These are phyloP conservation scores for Heliothis subflexa DNA, from an alignment of 1,140 invertebrate species.

Conservation along the genomic window DNA sequence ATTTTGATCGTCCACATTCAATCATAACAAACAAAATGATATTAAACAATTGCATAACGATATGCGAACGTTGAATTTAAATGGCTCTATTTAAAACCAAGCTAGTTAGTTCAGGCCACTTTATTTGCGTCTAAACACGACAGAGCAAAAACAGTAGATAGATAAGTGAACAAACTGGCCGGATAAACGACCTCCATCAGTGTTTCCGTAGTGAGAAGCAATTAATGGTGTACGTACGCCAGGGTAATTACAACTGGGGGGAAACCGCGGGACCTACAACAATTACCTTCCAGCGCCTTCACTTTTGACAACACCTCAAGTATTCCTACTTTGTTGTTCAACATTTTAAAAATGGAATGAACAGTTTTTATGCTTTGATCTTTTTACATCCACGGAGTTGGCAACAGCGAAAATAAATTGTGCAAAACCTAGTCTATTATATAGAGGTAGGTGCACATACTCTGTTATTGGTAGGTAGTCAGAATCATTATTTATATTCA, in stretches of 20 bases:
- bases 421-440: too few species aligned
- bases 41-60: slow-evolving; percentile 13
- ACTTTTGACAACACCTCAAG: slow-evolving; percentile 37
- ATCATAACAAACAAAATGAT: neutral
- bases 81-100: slow-evolving; percentile 35
- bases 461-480: too few species aligned
- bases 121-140: slow-evolving; percentile 46
- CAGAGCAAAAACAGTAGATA: slow-evolving; percentile 46
- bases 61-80: slow-evolving; percentile 38
- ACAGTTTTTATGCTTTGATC: too few species aligned
- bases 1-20: too few species aligned
- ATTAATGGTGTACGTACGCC: slow-evolving; percentile 52
- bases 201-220: slow-evolving; percentile 54
- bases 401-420: too few species aligned
- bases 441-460: too few species aligned
- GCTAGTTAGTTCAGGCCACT: slow-evolving; percentile 43
- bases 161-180: slow-evolving; percentile 50
- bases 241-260: slow-evolving; percentile 48
- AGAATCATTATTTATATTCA: too few species aligned
- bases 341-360: neutral
- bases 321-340: slow-evolving; percentile 6
- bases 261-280: slow-evolving; percentile 29
- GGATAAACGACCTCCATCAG: slow-evolving; percentile 53
- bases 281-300: slow-evolving; percentile 31
- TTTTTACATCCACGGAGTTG: too few species aligned